A percentile compares a stretch with the other conserved stretches of the same genome.
Conservation (phyloP, 1,140 invertebrate genomes). For the Homalodisca vitripennis region DNA sequence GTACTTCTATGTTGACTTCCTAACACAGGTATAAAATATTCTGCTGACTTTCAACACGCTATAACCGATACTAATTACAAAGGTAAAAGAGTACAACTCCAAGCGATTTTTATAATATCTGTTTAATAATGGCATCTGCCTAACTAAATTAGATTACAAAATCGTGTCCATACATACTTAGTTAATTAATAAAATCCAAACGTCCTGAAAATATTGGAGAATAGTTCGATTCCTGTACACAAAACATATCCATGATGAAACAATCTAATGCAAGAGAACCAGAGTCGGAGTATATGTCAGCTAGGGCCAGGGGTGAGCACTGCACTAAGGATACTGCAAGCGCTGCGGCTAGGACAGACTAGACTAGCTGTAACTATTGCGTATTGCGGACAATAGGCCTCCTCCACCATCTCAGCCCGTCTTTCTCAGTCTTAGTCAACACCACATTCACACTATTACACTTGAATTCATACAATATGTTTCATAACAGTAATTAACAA, state of each 20-base stretch:
- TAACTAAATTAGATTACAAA: constrained; percentile 18
- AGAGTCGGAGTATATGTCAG: not conserved
- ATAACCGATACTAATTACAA: no score
- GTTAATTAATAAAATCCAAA: not conserved
- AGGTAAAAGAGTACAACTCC: no score
- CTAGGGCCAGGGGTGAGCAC: not conserved
- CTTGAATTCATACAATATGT: not conserved
- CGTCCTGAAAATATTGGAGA: not conserved
- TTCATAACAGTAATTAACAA: not conserved
- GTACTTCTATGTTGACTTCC: no score
- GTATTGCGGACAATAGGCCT: not conserved
- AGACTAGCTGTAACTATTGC: not conserved
- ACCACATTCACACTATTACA: not conserved
- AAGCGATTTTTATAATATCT: not conserved
- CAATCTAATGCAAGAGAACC: not conserved
- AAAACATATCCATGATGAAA: not conserved
- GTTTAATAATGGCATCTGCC: constrained; percentile 17
- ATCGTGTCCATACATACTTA: not conserved
- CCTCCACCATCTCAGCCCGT: constrained; percentile 9
- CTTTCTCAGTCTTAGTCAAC: not conserved
- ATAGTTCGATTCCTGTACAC: not conserved
- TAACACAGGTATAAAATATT: no score
- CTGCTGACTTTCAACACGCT: no score
- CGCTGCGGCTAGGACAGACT: not conserved
- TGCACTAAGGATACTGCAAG: not conserved